A percentile compares a stretch with the other conserved stretches of the same genome.
Conservation (phyloP, 2,797 vertebrate genomes). For the Graptemys geographica region DNA sequence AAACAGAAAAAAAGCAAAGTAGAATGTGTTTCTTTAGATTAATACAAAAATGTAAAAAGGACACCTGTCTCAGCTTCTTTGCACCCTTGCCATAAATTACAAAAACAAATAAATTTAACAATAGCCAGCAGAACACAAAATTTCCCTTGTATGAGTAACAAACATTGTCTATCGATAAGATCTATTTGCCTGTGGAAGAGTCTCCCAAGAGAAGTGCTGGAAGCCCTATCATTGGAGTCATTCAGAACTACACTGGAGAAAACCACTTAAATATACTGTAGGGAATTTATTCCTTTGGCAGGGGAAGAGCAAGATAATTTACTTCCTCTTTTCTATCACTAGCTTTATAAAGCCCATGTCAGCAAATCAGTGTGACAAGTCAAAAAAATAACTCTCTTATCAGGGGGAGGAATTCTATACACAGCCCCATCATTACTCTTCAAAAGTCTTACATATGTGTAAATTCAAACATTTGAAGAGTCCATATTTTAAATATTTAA, state of each 20-base stretch:
- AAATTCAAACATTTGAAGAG: background rate
- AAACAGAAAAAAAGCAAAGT: background rate
- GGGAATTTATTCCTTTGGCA: background rate
- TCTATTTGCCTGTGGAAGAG: background rate
- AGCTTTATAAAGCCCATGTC: background rate
- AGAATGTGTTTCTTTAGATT: background rate
- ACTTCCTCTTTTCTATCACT: background rate
- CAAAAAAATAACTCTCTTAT: accelerated
- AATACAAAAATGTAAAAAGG: background rate
- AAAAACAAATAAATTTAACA: background rate
- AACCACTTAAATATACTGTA: background rate
- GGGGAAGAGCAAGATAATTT: background rate
- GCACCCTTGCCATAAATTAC: background rate
- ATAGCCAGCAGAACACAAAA: accelerated
- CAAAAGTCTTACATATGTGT: background rate
- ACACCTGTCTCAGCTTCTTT: background rate
- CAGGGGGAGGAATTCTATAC: background rate
- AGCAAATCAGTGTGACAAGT: background rate
- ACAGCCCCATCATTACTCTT: background rate
- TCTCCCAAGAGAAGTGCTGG: background rate
- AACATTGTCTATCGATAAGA: background rate
- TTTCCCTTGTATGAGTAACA: background rate
- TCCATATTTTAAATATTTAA: conserved; percentile 1
- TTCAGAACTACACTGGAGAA: background rate
- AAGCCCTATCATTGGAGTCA: background rate